Conservation (phyloP, 1,140 invertebrate genomes). For the Nephotettix cincticeps region DNA sequence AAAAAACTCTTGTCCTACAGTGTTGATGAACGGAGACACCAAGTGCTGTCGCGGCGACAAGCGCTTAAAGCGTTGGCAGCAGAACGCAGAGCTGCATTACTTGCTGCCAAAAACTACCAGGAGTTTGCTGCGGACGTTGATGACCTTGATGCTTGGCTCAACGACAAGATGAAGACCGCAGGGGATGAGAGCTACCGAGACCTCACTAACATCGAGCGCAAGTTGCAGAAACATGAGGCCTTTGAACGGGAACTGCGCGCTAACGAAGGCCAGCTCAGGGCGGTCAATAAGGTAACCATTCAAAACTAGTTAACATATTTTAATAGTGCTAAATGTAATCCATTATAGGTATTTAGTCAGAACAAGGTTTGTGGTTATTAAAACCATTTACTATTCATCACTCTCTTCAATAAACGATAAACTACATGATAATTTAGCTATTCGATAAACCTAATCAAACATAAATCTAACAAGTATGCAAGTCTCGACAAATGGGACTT, state of each 20-base stretch:
- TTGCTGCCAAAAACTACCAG: constrained; percentile 77
- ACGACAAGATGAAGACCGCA: constrained; percentile 88
- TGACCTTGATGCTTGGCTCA: constrained; percentile 85
- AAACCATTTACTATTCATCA: too few species aligned
- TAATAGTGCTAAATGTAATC: too few species aligned
- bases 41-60: constrained; percentile 71
- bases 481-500: background rate
- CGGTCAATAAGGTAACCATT: constrained; percentile 76
- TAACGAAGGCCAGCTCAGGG: constrained; percentile 84
- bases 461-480: too few species aligned
- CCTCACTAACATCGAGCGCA: constrained; percentile 86
- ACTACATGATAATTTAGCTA: too few species aligned
- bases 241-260: constrained; percentile 93
- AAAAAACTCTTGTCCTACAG: constrained; percentile 48
- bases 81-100: constrained; percentile 66
- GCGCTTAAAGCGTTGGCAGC: constrained; percentile 73
- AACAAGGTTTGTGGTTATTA: too few species aligned
- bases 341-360: too few species aligned
- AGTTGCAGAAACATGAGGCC: constrained; percentile 96
- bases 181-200: constrained; percentile 93
- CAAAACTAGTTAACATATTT: too few species aligned
- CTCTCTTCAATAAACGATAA: too few species aligned
- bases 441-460: too few species aligned
- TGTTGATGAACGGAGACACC: constrained; percentile 70
- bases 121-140: constrained; percentile 88